Conservation (phyloP, 2,888 invertebrate species). For the Cheilosia impressa region DNA sequence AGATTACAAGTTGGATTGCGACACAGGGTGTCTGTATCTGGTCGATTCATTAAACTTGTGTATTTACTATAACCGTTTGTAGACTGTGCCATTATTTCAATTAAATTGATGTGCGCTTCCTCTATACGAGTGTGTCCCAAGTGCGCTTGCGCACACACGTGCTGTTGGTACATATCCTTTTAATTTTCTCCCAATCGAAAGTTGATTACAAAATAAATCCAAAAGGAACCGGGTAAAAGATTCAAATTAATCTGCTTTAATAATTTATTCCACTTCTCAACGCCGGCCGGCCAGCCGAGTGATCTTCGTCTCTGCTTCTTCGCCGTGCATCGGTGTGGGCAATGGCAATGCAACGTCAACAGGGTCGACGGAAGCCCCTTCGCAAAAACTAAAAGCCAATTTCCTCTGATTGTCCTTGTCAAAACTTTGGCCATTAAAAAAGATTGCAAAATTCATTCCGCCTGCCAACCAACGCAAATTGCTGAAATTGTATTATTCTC, state of each 20-base stretch:
- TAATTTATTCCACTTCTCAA: constrained; percentile 67
- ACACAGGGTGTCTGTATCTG: constrained; percentile 35
- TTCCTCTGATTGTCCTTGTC: constrained; percentile 76
- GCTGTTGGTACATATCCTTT: constrained; percentile 43
- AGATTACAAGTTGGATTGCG: constrained; percentile 63
- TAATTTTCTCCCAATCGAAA: constrained; percentile 56
- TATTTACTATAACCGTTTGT: constrained; percentile 54
- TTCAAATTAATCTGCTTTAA: constrained; percentile 74
- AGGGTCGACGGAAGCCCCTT: constrained; percentile 74
- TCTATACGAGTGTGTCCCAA: not conserved
- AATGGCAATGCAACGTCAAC: constrained; percentile 52
- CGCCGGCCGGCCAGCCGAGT: too few species aligned
- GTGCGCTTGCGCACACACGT: constrained; percentile 18
- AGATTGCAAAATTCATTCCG: constrained; percentile 75
- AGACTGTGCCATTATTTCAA: constrained; percentile 68
- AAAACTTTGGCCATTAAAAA: constrained; percentile 75
- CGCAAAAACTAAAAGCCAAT: constrained; percentile 74
- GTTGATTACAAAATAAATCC: constrained; percentile 58
- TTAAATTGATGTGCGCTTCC: constrained; percentile 59
- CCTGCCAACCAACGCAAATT: constrained; percentile 74
- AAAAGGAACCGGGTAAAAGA: constrained; percentile 35
- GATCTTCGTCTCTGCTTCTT: not conserved
- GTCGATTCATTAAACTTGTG: constrained; percentile 61
- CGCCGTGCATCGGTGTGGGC: not conserved
- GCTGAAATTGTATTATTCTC: constrained; percentile 64